Evolutionary conservation across 1,140 invertebrate genomes (phyloP), one percentile per base, ranked within the genome.

Genomic region (Eriocheir sinensis): DNA sequence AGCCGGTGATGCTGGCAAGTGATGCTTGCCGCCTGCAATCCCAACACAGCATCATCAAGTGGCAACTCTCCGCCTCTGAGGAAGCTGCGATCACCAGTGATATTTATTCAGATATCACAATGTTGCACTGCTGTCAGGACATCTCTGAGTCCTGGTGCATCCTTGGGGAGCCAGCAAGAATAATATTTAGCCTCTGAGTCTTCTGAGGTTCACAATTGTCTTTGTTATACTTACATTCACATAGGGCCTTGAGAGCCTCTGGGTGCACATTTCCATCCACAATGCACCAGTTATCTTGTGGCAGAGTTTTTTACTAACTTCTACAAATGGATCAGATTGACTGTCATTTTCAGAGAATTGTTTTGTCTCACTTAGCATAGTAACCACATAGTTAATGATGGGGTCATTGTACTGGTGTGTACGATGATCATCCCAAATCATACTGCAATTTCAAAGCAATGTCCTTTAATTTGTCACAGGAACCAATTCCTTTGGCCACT

Each of bases 261-360:
- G 93, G 93, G 9, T 80, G 38, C 60, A 94, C n/a, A 34, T 94
- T 94, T 34, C 93, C 93, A 90, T 94, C 86, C n/a, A 94, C 9
- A 41, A 94, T 81, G 79, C 21, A 38, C 93, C 93, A 94, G 32
- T 81, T 81, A 8, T 36, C 41, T 0, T 86, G 17, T 48, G 0
- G 27, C 12, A 94, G n/a, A 15, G n/a, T 12, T 34, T 21, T 48
- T 8, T 40, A 94, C 15, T 34, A 94, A 27, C 9, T 89, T 40
- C 80, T 4, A 89, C 60, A 89, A 94, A 90, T 15, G 32, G n/a
- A 36, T 81, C 60, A 89, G 34, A 90, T 3, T 81, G 80, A 40
- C 81, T 88, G 32, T 44, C 86, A 8, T 15, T 48, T 80, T 81
- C 90, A n/a, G 38, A 89, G 40, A 80, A 94, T 8, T 79, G 38